A percentile compares a stretch with the other conserved stretches of the same genome.
Evolutionary conservation across 1,140 invertebrate genomes (phyloP).

Genomic region (Mylabris phalerata): DNA sequence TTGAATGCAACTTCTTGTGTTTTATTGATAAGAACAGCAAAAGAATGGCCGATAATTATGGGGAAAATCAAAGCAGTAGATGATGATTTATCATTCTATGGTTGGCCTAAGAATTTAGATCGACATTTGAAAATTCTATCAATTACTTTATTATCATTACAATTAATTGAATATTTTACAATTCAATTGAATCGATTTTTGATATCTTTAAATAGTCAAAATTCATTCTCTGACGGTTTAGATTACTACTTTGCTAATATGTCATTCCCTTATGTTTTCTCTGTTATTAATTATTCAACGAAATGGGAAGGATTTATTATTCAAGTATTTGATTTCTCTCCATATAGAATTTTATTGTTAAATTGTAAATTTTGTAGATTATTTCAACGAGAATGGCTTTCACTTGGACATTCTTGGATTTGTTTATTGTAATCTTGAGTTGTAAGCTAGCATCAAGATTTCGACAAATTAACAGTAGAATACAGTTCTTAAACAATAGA

Average conservation of each 20-base stretch:
- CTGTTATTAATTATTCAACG: constrained; percentile 1
- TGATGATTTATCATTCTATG: background rate
- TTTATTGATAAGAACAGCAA: constrained; percentile 3
- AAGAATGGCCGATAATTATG: background rate
- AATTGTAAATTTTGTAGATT: background rate
- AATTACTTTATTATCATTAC: background rate
- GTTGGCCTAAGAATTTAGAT: constrained; percentile 7
- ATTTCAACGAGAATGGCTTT: constrained; percentile 4
- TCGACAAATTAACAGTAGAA: constrained; percentile 1
- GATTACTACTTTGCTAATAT: constrained; percentile 7
- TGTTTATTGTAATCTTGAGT: constrained; percentile 5
- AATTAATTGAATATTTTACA: constrained; percentile 2
- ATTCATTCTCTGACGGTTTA: background rate
- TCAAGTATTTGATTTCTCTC: no score
- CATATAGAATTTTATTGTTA: background rate
- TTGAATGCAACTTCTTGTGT: background rate
- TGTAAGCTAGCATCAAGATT: constrained; percentile 3
- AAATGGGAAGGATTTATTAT: background rate
- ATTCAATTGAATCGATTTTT: background rate
- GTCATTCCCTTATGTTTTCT: constrained; percentile 4
- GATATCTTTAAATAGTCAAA: background rate
- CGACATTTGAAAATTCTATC: background rate
- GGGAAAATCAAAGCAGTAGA: constrained; percentile 3
- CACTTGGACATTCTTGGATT: constrained; percentile 7
- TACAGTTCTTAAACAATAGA: background rate